phyloP scores from a whole-genome alignment of 2,888 invertebrate species.

The Dryadula phaetusa region DNA sequence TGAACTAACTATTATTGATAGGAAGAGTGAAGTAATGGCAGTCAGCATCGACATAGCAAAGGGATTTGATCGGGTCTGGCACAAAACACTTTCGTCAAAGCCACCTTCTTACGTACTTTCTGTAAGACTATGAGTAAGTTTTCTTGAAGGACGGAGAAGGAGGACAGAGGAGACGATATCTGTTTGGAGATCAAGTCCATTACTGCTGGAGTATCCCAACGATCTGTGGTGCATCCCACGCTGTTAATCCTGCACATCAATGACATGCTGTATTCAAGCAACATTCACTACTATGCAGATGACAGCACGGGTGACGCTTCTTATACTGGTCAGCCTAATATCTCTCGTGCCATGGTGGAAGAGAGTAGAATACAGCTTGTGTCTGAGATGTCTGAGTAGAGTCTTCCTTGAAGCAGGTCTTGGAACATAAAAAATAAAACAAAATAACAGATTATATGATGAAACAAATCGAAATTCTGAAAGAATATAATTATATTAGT shows the following conservation, averaged over 20 bases:
- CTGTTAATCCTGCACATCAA: neutral
- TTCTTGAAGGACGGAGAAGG: neutral
- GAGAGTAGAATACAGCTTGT: too few species aligned
- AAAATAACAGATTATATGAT: neutral
- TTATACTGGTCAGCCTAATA: neutral
- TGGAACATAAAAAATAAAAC: too few species aligned
- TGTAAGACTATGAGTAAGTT: too few species aligned
- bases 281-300: neutral
- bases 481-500: neutral
- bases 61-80: too few species aligned
- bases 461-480: neutral
- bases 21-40: too few species aligned
- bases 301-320: neutral
- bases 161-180: neutral
- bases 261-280: neutral
- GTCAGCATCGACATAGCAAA: too few species aligned
- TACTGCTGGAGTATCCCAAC: neutral
- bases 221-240: neutral
- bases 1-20: too few species aligned
- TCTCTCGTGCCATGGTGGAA: neutral
- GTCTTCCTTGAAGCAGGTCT: neutral
- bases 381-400: neutral
- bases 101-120: too few species aligned
- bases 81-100: too few species aligned
- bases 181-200: neutral